Evolutionary conservation across 2,797 vertebrate species (phyloP).

Genomic region (Helarctos malayanus): DNA sequence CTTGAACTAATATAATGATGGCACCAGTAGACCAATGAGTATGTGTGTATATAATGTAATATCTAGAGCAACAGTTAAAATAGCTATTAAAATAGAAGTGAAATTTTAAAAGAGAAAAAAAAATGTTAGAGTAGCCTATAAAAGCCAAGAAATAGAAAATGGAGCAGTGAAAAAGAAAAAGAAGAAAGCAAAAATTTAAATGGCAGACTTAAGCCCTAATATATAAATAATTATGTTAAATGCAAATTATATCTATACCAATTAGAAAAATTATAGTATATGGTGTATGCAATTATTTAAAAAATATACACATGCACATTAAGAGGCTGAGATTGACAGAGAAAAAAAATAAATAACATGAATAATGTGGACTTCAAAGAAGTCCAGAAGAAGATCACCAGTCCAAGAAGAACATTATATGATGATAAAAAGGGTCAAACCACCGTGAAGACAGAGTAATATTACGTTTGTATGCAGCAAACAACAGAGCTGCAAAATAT

Average conservation of each 20-base stretch:
- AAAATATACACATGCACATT: neutral
- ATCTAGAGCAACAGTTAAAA: neutral
- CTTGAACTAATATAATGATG: neutral
- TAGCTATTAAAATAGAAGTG: neutral
- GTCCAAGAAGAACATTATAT: neutral
- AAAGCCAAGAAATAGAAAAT: neutral
- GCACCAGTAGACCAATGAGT: neutral
- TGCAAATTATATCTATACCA: neutral
- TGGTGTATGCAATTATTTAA: neutral
- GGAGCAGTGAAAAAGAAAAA: neutral
- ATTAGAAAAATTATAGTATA: neutral
- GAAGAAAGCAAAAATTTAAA: neutral
- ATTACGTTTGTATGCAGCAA: neutral
- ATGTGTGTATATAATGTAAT: neutral
- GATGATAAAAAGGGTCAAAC: neutral
- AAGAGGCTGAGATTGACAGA: neutral
- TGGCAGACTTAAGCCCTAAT: neutral
- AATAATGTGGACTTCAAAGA: neutral
- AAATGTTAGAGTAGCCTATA: neutral
- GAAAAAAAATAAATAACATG: neutral
- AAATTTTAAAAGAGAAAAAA: neutral
- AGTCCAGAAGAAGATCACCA: neutral
- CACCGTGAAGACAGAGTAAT: neutral
- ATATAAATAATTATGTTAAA: neutral
- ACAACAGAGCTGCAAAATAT: neutral